Evolutionary conservation across 2,797 vertebrate genomes (phyloP), one percentile per base, ranked within the genome.

Genomic region (Rhodeus uyekii): DNA sequence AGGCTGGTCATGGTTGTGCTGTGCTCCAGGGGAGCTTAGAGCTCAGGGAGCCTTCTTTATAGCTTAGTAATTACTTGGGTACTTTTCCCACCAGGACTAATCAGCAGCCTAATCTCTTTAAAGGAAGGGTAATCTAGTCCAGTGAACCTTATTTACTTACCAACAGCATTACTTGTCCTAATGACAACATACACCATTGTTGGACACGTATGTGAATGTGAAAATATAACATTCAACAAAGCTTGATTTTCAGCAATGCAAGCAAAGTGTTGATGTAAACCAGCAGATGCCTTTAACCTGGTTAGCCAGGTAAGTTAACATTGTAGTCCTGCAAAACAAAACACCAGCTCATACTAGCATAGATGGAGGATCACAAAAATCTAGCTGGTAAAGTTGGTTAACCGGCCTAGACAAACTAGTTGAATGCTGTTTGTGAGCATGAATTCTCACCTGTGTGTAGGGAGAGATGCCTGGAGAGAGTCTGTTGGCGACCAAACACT

Each of bases 401-500:
- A 53, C 46, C 7, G 10, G 71, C 27, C 16, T 3, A 22, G 29
- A 3, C 18, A 27, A 24, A 18, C 75, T n/a, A 18, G 13, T n/a
- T 16, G 7, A 46, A 34, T 10, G 24, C 50, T 42, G 63, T 44
- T 61, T 72, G 80, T 34, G 18, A 32, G 76, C 24, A 60, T 64
- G 38, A 24, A 67, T 60, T 58, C 90, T 92, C 91, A 99, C 98
- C 98, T 95, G 98, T 98, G 96, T 99, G 98, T 89, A 99, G 92
- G 0, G 97, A 97, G 88, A 99, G 95, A 89, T 99, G 98, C 85
- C 97, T 96, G 75, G 98, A 98, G 85, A 99, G 93, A 2, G 98
- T 99, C 93, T 99, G 98, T 91, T 99, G 98, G 81, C 97, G 93
- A 76, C 98, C 98, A 65, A 99, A 99, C 89, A 99, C 98, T 92